Conservation (phyloP, 2,797 vertebrate species). For the Glyptemys insculpta region DNA sequence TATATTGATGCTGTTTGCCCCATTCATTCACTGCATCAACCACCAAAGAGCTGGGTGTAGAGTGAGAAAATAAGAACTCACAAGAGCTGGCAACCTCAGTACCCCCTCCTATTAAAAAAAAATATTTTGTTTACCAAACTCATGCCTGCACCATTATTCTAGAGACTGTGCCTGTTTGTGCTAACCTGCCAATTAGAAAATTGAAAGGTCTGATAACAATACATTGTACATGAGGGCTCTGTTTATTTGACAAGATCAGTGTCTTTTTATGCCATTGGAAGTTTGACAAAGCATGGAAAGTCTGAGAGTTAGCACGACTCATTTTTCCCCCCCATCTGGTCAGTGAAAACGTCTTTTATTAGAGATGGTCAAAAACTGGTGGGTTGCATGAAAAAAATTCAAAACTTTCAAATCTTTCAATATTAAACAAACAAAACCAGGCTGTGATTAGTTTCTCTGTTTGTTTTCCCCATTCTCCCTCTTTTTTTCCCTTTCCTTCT, state of each 20-base stretch:
- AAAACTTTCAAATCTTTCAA: no score
- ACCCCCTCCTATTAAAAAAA: neutral
- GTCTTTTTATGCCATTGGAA: neutral
- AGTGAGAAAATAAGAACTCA: neutral
- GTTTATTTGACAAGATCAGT: neutral
- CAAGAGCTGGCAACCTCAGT: neutral
- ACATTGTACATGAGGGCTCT: neutral
- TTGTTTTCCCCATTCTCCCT: no score
- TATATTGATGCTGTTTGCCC: no score
- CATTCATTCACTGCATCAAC: no score
- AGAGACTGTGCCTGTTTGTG: no score
- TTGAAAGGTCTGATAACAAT: neutral
- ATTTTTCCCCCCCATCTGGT: neutral
- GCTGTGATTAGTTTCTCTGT: no score
- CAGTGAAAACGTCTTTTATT: neutral
- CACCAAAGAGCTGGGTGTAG: no score
- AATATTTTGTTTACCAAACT: neutral
- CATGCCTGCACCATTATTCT: neutral
- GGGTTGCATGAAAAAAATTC: no score
- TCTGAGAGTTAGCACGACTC: neutral
- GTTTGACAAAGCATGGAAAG: neutral
- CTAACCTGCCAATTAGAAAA: no score
- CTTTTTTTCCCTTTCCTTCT: neutral
- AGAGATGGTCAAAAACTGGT: neutral
- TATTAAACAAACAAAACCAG: no score